Evolutionary conservation across 2,888 invertebrate genomes (phyloP).

Genomic region (Conistra vaccinii): DNA sequence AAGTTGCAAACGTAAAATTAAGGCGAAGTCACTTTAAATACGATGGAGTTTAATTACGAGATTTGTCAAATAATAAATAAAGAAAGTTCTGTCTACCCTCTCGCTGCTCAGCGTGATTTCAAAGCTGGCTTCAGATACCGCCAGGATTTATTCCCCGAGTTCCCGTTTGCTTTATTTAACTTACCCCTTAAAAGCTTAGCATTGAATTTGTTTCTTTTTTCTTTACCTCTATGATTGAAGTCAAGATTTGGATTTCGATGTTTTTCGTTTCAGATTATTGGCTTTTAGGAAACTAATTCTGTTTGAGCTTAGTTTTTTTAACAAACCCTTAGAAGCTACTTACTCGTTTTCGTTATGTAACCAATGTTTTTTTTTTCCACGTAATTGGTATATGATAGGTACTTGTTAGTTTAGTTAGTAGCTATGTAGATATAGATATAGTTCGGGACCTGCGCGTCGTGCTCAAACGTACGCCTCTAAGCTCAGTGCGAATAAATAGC

Average conservation of each 20-base stretch:
- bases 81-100: conserved; percentile 66
- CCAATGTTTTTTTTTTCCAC: neutral
- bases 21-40: conserved; percentile 70
- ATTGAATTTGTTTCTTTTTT: conserved; percentile 59
- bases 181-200: conserved; percentile 66
- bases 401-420: too few relatives aligned
- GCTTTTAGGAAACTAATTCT: conserved; percentile 14
- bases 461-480: too few relatives aligned
- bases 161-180: conserved; percentile 70
- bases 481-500: too few relatives aligned
- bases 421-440: too few relatives aligned
- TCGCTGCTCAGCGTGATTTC: conserved; percentile 66
- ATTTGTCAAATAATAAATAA: conserved; percentile 81
- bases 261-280: conserved; percentile 41
- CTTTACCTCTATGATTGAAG: conserved; percentile 43
- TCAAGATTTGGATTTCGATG: conserved; percentile 41
- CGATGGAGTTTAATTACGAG: conserved; percentile 76
- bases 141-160: conserved; percentile 70
- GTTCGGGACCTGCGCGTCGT: too few relatives aligned
- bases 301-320: neutral
- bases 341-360: neutral
- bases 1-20: conserved; percentile 62
- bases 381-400: neutral
- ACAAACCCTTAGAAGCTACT: neutral
- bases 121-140: conserved; percentile 70